Base-by-base conservation (phyloP, 1,140 invertebrate species). In the Idris sp. region DNA sequence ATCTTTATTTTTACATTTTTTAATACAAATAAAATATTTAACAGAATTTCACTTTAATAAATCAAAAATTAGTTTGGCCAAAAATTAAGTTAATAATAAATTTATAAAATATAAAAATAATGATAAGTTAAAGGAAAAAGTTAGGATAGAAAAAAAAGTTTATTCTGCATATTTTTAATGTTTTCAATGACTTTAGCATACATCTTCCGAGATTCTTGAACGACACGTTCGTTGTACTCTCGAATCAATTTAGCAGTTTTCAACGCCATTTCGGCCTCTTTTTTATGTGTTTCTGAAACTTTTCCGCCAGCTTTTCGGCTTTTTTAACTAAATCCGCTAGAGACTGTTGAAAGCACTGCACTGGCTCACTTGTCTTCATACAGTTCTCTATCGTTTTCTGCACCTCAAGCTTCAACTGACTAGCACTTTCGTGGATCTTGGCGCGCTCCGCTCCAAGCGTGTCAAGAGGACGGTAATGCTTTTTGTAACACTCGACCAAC, bases 401-500 rank as follows among this genome's bases (percentile, higher is more conserved):
- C n/a, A 67, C 72, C 40, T 79, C 74, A 19, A 65, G 49, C 38
- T 75, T 78, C 31, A 78, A 65, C 65, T 69, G 71, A 35, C 33
- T 46, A 28, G 78, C 72, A 48, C 72, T 77, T 41, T 68, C 44
- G 67, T 78, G 74, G 25, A 78, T 72, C 28, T 67, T 73, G 44
- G 69, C 31, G 19, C 76, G 64, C 7, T 79, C 68, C 3, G 44
- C 53, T 40, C 53, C 53, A 36, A 79, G 38, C 49, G 76, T 61
- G 40, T 79, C 74, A 30, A 77, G 44, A 28, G 67, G 36, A 13
- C 9, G 16, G 36, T 74, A 75, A 62, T 81, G 65, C 46, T 75
- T 79, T 41, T 74, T 73, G 68, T 81, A 81, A 73, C 76, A 79
- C 48, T 74, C 62, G 13, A 74, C 53, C 48, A 81, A 68, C 31